These are phyloP conservation scores for Silurus glanis DNA, from an alignment of 2,113 vertebrate genomes.

Conservation along the genomic window DNA sequence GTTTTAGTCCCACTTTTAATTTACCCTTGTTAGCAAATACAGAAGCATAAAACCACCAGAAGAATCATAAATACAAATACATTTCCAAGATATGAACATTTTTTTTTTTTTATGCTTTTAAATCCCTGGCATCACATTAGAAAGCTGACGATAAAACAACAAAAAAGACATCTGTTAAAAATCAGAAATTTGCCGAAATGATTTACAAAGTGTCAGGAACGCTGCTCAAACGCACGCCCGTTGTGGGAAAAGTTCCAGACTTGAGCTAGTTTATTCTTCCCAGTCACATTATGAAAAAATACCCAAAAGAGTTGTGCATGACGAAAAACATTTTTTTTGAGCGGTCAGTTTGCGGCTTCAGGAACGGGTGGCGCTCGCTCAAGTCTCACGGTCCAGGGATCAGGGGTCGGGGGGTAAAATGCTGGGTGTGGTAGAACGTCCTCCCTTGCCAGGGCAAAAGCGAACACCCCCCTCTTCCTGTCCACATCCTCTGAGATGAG, in stretches of 20 bases:
- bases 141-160: slow-evolving; percentile 44
- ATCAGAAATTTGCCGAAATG: slow-evolving; percentile 23
- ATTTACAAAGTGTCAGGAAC: slow-evolving; percentile 23
- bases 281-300: background rate
- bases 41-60: slow-evolving; percentile 45
- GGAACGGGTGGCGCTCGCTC: slow-evolving; percentile 82
- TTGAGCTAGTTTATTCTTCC: background rate
- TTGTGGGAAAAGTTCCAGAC: background rate
- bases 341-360: slow-evolving; percentile 81
- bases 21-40: slow-evolving; percentile 48
- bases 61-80: slow-evolving; percentile 46
- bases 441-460: slow-evolving; percentile 84
- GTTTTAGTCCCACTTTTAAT: slow-evolving; percentile 36
- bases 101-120: slow-evolving; percentile 16
- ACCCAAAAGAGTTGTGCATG: background rate
- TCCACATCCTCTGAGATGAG: slow-evolving; percentile 76
- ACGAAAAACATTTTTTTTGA: background rate
- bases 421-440: slow-evolving; percentile 81
- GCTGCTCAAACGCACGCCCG: background rate
- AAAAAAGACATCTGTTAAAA: slow-evolving; percentile 26
- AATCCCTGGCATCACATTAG: slow-evolving; percentile 50
- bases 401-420: slow-evolving; percentile 80
- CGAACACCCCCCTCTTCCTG: slow-evolving; percentile 84
- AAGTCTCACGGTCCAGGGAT: slow-evolving; percentile 88
- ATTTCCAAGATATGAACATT: slow-evolving; percentile 35